Evolutionary conservation across 2,888 invertebrate genomes (phyloP), one percentile per base, ranked within the genome.

Genomic region (Nomada ferruginata): DNA sequence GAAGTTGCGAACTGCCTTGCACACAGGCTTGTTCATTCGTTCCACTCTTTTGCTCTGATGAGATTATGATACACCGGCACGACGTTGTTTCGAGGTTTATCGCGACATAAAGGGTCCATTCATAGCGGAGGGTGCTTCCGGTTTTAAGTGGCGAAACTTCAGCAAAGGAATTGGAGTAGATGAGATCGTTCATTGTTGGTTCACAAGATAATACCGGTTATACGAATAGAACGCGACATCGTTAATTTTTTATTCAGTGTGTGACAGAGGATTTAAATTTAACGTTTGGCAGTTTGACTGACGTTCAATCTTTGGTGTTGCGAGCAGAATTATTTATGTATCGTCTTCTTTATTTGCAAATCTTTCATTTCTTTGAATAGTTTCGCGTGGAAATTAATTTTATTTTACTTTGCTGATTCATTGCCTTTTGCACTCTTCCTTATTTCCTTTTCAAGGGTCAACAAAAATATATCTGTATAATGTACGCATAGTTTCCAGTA

Each of bases 11-110:
- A 59, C 63, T n/a, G 36, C 42, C 15, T 20, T 4, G 4, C 29
- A 18, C 61, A 61, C 53, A 66, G 69, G 52, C 23, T 59, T 69
- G 11, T 23, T 36, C 68, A 9, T 11, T 13, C 44, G 13, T 11
- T 47, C 11, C n/a, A 26, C 26, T 50, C 29, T 11, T 15, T 55
- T 4, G 3, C n/a, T 7, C 3, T 29, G 29, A 29, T 7, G 20
- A 23, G 18, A 23, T 26, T 13, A 36, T 10, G 42, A 26, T 50
- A 50, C 23, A 23, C 18, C 4, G 11, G 11, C 36, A 7, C 60
- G 15, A 10, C 10, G n/a, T 26, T 18, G n/a, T 42, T 63, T 11
- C 52, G 3, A 44, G 42, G 52, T 53, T 53, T 42, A 57, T 50
- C 36, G 7, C 3, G 13, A 15, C 44, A 3, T 3, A 13, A 59